Evolutionary conservation across 2,797 vertebrate species (phyloP).

Genomic region (Megalops cyprinoides): DNA sequence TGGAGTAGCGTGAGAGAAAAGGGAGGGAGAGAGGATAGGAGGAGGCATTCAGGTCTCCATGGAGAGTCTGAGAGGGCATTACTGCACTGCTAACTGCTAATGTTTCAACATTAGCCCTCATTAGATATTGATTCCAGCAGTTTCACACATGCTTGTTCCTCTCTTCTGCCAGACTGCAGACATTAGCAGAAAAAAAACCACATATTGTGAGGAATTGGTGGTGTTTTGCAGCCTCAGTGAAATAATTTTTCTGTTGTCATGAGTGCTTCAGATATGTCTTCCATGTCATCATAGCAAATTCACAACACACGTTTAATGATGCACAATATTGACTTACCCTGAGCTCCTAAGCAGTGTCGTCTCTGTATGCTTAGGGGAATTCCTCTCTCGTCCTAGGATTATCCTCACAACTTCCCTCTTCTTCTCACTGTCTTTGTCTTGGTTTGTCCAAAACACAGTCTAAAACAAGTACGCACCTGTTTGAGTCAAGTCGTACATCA

Average conservation of each 20-base stretch:
- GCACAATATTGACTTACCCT: background rate
- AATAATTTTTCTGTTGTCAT: background rate
- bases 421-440: background rate
- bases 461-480: background rate
- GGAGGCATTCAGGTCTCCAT: slow-evolving; percentile 42
- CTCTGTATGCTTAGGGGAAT: background rate
- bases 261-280: background rate
- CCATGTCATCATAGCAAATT: no score
- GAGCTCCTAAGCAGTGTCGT: background rate
- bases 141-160: background rate
- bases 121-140: background rate
- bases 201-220: background rate
- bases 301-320: background rate
- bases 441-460: background rate
- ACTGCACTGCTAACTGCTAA: slow-evolving; percentile 49
- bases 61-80: slow-evolving; percentile 52
- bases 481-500: background rate
- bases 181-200: background rate
- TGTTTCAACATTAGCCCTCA: background rate
- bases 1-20: background rate
- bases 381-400: background rate
- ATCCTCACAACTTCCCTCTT: background rate
- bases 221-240: background rate
- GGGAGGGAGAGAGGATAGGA: slow-evolving; percentile 5
- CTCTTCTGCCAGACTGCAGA: no score